These are phyloP conservation scores for Anguilla anguilla DNA, from an alignment of 2,797 vertebrate genomes.

Conservation along the genomic window DNA sequence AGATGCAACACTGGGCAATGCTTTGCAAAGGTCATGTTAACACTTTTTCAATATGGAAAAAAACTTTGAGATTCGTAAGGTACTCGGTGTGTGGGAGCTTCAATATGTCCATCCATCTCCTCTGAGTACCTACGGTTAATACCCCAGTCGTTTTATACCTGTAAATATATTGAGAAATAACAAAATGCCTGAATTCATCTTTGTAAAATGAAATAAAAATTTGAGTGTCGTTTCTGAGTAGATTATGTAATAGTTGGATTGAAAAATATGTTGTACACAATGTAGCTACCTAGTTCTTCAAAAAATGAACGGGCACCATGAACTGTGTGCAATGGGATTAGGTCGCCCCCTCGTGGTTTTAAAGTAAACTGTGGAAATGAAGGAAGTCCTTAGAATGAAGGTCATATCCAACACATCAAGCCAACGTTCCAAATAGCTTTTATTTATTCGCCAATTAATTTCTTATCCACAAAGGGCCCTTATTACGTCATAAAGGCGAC, in stretches of 20 bases:
- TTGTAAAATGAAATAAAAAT: background rate
- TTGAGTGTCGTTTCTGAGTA: background rate
- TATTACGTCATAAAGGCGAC: background rate
- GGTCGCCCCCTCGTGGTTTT: constrained; percentile 36
- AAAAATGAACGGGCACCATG: background rate
- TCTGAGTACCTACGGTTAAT: too few species aligned
- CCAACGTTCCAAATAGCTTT: constrained; percentile 2
- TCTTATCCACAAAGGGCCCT: background rate
- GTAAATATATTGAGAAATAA: background rate
- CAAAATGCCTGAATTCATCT: background rate
- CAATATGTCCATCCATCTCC: too few species aligned
- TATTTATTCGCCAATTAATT: background rate
- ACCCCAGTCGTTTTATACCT: background rate
- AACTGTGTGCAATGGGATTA: background rate
- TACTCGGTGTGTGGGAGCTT: too few species aligned
- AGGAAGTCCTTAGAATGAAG: constrained; percentile 39
- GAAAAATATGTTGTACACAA: background rate
- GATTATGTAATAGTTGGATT: background rate
- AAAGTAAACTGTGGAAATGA: constrained; percentile 17
- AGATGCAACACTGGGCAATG: background rate
- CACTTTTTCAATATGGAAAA: background rate
- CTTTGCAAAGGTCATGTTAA: background rate
- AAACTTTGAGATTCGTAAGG: too few species aligned
- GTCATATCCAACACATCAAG: constrained; percentile 27
- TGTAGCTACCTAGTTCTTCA: background rate